A percentile compares a stretch with the other conserved stretches of the same genome.
Conservation (phyloP, 1,140 invertebrate genomes). For the Lycorma delicatula region DNA sequence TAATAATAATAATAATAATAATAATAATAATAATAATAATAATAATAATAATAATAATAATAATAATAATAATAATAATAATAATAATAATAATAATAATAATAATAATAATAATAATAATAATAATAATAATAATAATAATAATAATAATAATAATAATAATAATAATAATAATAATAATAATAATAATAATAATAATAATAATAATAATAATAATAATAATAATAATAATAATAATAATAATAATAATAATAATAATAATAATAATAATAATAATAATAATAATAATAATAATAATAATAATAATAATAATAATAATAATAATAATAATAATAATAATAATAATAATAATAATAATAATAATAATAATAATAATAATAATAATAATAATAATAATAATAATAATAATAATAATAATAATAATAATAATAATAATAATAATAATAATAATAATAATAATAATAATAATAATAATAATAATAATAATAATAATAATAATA, state of each 20-base stretch:
- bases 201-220: neutral
- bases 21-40: neutral
- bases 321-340: neutral
- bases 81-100: neutral
- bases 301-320: neutral
- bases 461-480: neutral
- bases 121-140: neutral
- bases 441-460: neutral
- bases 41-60: neutral
- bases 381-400: neutral
- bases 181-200: neutral
- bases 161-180: neutral
- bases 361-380: neutral
- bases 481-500: neutral
- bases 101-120: neutral
- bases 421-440: neutral
- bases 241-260: neutral
- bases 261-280: neutral
- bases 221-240: neutral
- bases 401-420: neutral
- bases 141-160: neutral
- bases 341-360: neutral
- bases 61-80: neutral
- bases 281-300: neutral
- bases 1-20: neutral